Percentiles rank a stretch among this genome's conserved stretches.
Evolutionary conservation across 1,140 invertebrate species (phyloP).

Genomic region (Drosophila ficusphila): DNA sequence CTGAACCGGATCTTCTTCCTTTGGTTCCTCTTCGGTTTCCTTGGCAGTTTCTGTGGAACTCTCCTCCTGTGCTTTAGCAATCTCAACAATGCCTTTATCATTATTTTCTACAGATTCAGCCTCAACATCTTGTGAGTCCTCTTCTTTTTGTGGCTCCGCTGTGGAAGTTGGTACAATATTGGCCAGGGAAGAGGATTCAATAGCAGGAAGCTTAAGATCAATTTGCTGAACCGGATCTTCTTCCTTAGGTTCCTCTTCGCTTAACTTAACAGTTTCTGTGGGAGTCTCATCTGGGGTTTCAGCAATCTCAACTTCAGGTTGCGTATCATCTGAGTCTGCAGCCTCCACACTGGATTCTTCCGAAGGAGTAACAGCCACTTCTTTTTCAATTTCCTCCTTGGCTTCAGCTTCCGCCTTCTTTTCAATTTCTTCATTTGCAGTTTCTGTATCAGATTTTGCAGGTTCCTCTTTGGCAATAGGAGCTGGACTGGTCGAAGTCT

Average conservation of each 20-base stretch:
- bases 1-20: not conserved
- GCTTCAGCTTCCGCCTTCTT: slow-evolving; percentile 7
- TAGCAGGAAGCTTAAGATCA: not conserved
- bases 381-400: slow-evolving; percentile 10
- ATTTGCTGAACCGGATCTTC: no score
- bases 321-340: slow-evolving; percentile 8
- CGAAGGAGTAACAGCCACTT: slow-evolving; percentile 3
- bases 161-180: no score
- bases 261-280: not conserved
- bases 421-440: slow-evolving; percentile 6
- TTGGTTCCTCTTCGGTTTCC: not conserved
- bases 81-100: no score
- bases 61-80: not conserved
- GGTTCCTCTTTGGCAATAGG: not conserved
- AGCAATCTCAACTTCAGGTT: not conserved
- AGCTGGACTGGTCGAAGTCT: not conserved
- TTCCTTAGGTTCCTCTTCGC: not conserved
- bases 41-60: slow-evolving; percentile 2
- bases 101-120: no score
- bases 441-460: not conserved
- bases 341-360: slow-evolving; percentile 18
- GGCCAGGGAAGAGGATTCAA: no score
- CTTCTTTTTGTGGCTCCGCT: no score
- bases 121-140: no score
- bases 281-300: slow-evolving; percentile 17